A percentile compares a stretch with the other conserved stretches of the same genome.
Conservation (phyloP, 1,140 invertebrate genomes). For the Bombyx mandarina region DNA sequence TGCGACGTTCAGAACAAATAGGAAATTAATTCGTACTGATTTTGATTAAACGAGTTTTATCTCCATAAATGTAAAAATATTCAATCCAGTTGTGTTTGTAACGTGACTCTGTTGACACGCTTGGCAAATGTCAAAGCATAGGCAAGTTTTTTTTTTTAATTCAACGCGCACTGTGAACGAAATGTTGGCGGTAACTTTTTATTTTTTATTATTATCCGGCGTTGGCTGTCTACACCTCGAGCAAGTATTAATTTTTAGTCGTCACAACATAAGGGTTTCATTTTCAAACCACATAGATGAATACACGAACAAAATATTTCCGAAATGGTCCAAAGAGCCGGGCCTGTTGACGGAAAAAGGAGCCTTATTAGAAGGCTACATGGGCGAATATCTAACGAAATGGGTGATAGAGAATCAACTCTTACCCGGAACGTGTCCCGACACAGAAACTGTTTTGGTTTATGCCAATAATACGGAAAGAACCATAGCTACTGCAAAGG, state of each 20-base stretch:
- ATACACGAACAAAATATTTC: conserved; percentile 7
- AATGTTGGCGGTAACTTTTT: no score
- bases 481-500: conserved; percentile 37
- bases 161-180: no score
- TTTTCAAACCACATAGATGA: conserved; percentile 13
- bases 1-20: no score
- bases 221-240: conserved; percentile 21
- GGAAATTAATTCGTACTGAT: no score
- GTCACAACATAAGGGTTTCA: conserved; percentile 53
- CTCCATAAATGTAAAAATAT: no score
- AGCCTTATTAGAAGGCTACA: conserved; percentile 6
- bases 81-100: no score
- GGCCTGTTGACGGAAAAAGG: conserved; percentile 10
- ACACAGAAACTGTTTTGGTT: conserved; percentile 23
- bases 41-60: no score
- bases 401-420: conserved; percentile 22
- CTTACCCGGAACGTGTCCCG: conserved; percentile 30
- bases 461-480: conserved; percentile 44
- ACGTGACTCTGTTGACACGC: no score
- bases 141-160: no score
- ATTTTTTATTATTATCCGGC: no score
- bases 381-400: conserved; percentile 10
- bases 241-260: conserved; percentile 46
- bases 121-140: no score
- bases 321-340: conserved; percentile 6